Conservation (phyloP, 2,797 vertebrate species). For the Tiaroga cobitis region DNA sequence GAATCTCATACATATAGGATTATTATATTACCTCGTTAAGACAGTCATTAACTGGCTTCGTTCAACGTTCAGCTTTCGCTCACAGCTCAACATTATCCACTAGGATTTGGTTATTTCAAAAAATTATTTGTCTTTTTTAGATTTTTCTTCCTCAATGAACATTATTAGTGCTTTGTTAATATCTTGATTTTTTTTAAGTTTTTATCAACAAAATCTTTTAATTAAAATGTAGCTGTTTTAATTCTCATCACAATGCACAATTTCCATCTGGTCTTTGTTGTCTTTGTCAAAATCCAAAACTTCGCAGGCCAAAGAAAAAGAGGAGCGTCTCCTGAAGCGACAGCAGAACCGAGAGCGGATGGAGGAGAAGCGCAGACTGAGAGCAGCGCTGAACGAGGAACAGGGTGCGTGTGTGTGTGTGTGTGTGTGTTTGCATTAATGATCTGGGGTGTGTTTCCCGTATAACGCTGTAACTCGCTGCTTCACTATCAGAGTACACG, state of each 20-base stretch:
- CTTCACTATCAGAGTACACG: too few relatives aligned
- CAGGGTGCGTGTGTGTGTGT: conserved; percentile 72
- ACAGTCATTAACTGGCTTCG: too few relatives aligned
- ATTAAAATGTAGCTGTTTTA: not conserved
- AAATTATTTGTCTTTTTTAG: too few relatives aligned
- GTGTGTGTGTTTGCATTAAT: not conserved
- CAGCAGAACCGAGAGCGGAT: conserved; percentile 93
- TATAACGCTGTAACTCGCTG: too few relatives aligned
- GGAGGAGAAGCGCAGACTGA: conserved; percentile 95
- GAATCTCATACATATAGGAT: too few relatives aligned
- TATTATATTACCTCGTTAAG: too few relatives aligned
- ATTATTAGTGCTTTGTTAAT: not conserved
- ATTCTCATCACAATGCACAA: not conserved
- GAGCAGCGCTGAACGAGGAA: conserved; percentile 81
- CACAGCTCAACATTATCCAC: too few relatives aligned
- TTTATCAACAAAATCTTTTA: not conserved
- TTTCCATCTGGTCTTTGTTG: not conserved
- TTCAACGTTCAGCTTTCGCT: too few relatives aligned
- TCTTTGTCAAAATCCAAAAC: not conserved
- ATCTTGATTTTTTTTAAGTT: too few relatives aligned
- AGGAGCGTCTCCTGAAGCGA: conserved; percentile 92
- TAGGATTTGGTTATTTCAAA: too few relatives aligned
- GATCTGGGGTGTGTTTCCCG: too few relatives aligned
- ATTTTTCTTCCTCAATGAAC: not conserved
- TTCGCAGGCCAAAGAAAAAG: conserved; percentile 94